Percentiles rank a stretch among this genome's conserved stretches.
These are phyloP conservation scores for Polylopha cassiicola DNA, from an alignment of 2,888 invertebrate species.

Conservation along the genomic window DNA sequence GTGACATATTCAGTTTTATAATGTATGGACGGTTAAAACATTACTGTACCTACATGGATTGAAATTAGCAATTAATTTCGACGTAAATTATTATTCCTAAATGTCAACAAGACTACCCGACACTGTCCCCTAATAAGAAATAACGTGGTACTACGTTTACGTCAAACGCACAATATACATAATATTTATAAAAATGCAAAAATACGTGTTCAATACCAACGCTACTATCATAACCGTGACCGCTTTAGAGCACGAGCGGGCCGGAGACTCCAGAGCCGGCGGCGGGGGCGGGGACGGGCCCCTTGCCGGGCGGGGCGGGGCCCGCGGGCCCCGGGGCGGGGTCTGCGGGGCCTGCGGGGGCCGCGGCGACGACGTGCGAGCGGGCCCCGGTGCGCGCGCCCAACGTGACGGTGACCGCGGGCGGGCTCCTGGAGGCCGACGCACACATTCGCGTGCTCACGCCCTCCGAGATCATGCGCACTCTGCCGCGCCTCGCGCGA, in stretches of 20 bases:
- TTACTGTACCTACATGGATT: too few relatives aligned
- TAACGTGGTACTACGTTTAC: too few relatives aligned
- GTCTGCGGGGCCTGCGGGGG: conserved; percentile 65
- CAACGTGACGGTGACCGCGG: conserved; percentile 82
- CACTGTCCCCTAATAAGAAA: too few relatives aligned
- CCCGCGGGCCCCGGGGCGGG: conserved; percentile 26
- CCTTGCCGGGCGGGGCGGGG: conserved; percentile 28
- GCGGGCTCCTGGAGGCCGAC: conserved; percentile 79
- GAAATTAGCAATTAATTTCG: too few relatives aligned
- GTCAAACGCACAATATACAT: too few relatives aligned
- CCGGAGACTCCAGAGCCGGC: conserved; percentile 26
- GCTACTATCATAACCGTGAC: conserved; percentile 49
- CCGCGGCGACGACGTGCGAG: conserved; percentile 45
- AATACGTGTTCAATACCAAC: too few relatives aligned
- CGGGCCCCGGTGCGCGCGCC: conserved; percentile 76
- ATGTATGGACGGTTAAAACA: too few relatives aligned
- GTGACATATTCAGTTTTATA: too few relatives aligned
- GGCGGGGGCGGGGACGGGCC: conserved; percentile 28
- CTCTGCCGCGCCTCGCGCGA: conserved; percentile 89
- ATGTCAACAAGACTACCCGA: too few relatives aligned
- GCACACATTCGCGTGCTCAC: conserved; percentile 93
- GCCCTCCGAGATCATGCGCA: conserved; percentile 93
- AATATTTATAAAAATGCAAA: too few relatives aligned
- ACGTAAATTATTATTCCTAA: too few relatives aligned
- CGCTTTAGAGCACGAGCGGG: conserved; percentile 57